phyloP scores from a whole-genome alignment of 2,888 invertebrate genomes.

The Cybosia mesomella region DNA sequence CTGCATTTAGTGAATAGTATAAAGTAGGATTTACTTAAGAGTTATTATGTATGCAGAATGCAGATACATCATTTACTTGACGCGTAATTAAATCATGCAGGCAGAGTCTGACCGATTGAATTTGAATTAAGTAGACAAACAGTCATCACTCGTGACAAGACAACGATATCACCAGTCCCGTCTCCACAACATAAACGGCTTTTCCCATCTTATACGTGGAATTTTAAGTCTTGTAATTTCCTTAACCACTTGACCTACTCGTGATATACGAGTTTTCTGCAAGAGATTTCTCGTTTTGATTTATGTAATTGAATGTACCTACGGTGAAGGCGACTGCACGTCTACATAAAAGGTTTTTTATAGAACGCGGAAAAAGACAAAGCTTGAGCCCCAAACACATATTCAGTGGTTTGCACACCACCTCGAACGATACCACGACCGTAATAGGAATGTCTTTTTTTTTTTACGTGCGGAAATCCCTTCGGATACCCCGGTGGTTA shows the following conservation, averaged over 20 bases:
- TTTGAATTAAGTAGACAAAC: neutral
- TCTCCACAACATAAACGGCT: neutral
- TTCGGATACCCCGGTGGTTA: too few relatives aligned
- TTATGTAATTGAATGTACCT: neutral
- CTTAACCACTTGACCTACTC: conserved; percentile 1
- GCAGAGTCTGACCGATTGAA: neutral
- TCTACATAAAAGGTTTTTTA: too few relatives aligned
- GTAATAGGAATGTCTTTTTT: too few relatives aligned
- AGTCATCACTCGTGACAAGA: neutral
- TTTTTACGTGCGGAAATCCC: too few relatives aligned
- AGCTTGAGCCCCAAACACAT: too few relatives aligned
- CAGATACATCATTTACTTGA: neutral
- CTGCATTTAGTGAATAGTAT: neutral
- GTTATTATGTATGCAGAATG: neutral
- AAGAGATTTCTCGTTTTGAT: neutral
- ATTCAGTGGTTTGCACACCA: too few relatives aligned
- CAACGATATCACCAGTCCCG: neutral
- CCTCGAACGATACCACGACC: too few relatives aligned
- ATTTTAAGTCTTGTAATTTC: conserved; percentile 1
- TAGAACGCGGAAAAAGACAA: too few relatives aligned
- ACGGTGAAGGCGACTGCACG: neutral
- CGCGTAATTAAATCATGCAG: neutral
- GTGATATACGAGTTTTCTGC: conserved; percentile 1
- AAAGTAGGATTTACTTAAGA: neutral
- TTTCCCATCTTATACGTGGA: neutral